Evolutionary conservation across 1,140 invertebrate genomes (phyloP).

Genomic region (Brachionus rotundiformis): DNA sequence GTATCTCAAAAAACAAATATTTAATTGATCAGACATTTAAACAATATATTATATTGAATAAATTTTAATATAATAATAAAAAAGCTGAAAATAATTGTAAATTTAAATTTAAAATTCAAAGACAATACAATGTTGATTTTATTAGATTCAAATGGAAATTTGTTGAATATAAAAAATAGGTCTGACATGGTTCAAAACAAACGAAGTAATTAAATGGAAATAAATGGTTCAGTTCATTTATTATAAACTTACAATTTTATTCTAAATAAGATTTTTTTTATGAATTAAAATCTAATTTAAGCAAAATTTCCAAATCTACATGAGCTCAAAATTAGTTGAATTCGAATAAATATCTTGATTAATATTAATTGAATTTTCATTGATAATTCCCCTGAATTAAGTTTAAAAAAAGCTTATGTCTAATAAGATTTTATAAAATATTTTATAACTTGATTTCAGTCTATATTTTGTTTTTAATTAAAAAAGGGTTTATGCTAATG

Average conservation of each 20-base stretch:
- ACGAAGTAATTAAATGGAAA: neutral
- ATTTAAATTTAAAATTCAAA: neutral
- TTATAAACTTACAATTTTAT: neutral
- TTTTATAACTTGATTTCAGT: neutral
- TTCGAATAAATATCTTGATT: neutral
- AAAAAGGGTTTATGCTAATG: neutral
- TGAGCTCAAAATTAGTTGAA: neutral
- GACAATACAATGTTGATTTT: neutral
- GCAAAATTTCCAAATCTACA: neutral
- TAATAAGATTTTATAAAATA: neutral
- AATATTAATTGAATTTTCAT: neutral
- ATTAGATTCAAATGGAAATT: neutral
- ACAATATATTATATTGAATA: neutral
- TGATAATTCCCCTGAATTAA: neutral
- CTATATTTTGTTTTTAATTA: neutral
- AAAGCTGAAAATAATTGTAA: neutral
- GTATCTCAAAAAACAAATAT: neutral
- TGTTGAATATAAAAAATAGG: neutral
- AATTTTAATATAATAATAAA: neutral
- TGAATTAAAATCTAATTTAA: neutral
- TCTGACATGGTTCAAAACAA: neutral
- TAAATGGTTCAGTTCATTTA: neutral
- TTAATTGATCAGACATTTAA: neutral
- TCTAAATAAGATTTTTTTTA: neutral
- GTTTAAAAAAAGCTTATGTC: neutral